Percentiles rank a stretch among this genome's conserved stretches.
Evolutionary conservation across 1,140 invertebrate genomes (phyloP).

Genomic region (Gonioctena quinquepunctata): DNA sequence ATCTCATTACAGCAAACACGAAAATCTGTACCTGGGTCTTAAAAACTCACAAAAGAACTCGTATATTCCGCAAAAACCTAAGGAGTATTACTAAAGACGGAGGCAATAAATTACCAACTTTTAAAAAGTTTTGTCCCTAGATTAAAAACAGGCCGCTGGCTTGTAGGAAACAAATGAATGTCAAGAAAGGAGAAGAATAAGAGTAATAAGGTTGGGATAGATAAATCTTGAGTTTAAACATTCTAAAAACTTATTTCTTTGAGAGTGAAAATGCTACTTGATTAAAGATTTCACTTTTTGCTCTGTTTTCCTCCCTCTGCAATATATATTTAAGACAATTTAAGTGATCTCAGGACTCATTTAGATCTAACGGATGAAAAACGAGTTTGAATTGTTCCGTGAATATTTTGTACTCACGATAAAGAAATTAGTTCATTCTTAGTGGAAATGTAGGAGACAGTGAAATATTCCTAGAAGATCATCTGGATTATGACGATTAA

Average conservation of each 20-base stretch:
- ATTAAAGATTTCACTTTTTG: constrained; percentile 42
- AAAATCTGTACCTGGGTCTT: constrained; percentile 15
- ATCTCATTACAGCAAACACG: neutral
- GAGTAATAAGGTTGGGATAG: constrained; percentile 51
- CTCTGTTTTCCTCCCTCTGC: constrained; percentile 20
- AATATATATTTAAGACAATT: constrained; percentile 26
- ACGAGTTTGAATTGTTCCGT: constrained; percentile 12
- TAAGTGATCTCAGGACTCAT: constrained; percentile 22
- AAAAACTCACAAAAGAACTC: constrained; percentile 23
- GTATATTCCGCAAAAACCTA: constrained; percentile 22
- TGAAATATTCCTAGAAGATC: no score
- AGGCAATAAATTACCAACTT: constrained; percentile 48
- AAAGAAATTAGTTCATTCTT: neutral
- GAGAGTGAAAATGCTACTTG: constrained; percentile 30
- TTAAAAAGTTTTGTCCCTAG: constrained; percentile 49
- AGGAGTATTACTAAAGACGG: constrained; percentile 16
- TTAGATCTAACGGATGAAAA: constrained; percentile 18
- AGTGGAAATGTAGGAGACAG: neutral
- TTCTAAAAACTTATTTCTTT: constrained; percentile 36
- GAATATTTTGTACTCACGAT: constrained; percentile 11
- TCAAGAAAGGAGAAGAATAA: constrained; percentile 50
- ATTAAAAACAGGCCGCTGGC: constrained; percentile 53
- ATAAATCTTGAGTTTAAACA: constrained; percentile 47
- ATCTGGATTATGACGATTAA: no score
- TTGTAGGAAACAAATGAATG: constrained; percentile 53